phyloP scores from a whole-genome alignment of 1,140 invertebrate genomes.

The Drosophila chauvacae region DNA sequence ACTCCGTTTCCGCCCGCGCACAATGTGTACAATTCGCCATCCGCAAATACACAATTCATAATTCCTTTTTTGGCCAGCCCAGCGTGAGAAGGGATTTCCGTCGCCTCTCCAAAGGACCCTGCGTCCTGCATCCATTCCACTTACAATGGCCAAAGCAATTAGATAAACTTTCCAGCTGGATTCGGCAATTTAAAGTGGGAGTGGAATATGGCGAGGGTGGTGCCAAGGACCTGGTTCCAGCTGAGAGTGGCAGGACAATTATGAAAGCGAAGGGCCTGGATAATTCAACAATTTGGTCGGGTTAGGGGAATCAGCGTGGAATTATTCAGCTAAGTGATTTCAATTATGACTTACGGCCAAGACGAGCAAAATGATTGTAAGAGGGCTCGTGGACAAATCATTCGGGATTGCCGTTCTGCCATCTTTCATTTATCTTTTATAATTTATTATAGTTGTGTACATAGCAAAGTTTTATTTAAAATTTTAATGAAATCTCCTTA shows the following conservation, averaged over 20 bases:
- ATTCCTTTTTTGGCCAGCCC: slow-evolving; percentile 56
- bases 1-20: slow-evolving; percentile 28
- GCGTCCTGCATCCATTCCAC: not conserved
- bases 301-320: slow-evolving; percentile 30
- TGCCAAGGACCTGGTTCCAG: slow-evolving; percentile 33
- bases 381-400: not conserved
- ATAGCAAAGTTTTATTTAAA: not conserved
- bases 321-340: slow-evolving; percentile 36
- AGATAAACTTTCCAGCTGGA: slow-evolving; percentile 70
- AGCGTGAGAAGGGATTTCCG: slow-evolving; percentile 72
- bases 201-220: slow-evolving; percentile 10
- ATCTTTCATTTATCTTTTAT: not conserved
- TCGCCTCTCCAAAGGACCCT: slow-evolving; percentile 16
- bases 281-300: slow-evolving; percentile 43
- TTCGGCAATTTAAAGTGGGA: slow-evolving; percentile 60
- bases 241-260: slow-evolving; percentile 54
- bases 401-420: not conserved
- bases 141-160: slow-evolving; percentile 70
- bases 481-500: too few relatives aligned
- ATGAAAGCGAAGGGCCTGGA: slow-evolving; percentile 32
- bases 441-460: slow-evolving; percentile 2
- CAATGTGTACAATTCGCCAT: slow-evolving; percentile 33
- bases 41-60: slow-evolving; percentile 55
- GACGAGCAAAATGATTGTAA: slow-evolving; percentile 2
- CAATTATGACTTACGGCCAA: slow-evolving; percentile 27